A percentile compares a stretch with the other conserved stretches of the same genome.
Evolutionary conservation across 2,113 vertebrate species (phyloP).

Genomic region (Catharus fuscescens): DNA sequence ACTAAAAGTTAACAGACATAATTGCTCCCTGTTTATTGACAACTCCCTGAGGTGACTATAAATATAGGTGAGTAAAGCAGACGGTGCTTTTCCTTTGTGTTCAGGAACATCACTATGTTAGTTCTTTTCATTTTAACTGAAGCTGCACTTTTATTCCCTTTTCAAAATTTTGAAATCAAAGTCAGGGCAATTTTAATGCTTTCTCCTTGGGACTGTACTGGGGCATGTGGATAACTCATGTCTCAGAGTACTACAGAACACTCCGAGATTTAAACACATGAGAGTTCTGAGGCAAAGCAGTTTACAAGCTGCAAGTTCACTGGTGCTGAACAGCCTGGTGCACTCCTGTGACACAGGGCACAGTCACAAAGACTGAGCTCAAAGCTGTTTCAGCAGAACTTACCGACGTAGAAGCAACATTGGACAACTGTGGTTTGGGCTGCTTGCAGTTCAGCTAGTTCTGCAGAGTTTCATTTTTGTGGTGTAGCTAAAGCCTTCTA

Average conservation of each 20-base stretch:
- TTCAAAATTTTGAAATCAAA: neutral
- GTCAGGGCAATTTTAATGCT: neutral
- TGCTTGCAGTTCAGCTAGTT: neutral
- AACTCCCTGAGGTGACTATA: neutral
- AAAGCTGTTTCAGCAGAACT: neutral
- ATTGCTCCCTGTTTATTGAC: neutral
- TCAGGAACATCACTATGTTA: neutral
- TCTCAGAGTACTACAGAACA: neutral
- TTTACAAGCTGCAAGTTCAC: neutral
- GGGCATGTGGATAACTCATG: neutral
- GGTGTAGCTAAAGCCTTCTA: neutral
- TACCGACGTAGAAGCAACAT: neutral
- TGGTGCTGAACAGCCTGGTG: neutral
- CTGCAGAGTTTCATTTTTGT: neutral
- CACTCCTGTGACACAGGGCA: neutral
- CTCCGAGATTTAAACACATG: neutral
- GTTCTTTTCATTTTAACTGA: neutral
- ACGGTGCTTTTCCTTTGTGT: neutral
- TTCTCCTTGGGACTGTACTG: neutral
- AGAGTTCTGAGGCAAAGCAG: neutral
- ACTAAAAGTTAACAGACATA: constrained; percentile 31
- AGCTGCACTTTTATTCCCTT: neutral
- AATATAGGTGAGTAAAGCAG: constrained; percentile 29
- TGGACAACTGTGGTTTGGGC: rapidly evolving
- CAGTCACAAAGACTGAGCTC: neutral